phyloP scores from a whole-genome alignment of 2,797 vertebrate species.

The Thunnus albacares region DNA sequence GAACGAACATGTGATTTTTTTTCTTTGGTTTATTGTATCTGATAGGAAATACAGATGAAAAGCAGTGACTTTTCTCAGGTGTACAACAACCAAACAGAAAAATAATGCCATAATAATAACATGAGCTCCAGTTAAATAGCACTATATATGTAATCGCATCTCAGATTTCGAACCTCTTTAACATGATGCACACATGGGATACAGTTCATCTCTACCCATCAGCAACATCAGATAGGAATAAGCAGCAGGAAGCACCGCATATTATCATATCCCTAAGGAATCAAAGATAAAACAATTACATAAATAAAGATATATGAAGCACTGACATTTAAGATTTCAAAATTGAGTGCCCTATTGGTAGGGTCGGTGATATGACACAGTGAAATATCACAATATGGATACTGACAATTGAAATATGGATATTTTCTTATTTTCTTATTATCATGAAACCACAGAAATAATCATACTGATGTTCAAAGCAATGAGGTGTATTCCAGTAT shows the following conservation, averaged over 20 bases:
- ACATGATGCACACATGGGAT: background rate
- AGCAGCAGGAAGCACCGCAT: background rate
- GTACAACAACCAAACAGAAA: background rate
- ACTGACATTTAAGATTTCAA: background rate
- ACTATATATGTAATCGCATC: constrained; percentile 6
- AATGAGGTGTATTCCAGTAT: background rate
- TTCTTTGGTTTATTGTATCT: constrained; percentile 5
- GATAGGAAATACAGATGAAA: constrained; percentile 12
- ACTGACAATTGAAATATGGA: no score
- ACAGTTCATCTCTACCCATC: background rate
- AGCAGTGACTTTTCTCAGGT: background rate
- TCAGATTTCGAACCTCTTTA: constrained; percentile 10
- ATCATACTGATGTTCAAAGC: background rate
- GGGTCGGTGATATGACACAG: background rate
- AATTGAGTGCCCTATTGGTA: background rate
- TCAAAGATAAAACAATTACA: background rate
- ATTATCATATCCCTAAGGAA: background rate
- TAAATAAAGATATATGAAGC: background rate
- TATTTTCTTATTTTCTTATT: background rate
- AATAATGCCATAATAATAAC: background rate
- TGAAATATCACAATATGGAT: background rate
- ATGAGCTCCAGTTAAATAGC: background rate
- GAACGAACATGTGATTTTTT: constrained; percentile 25
- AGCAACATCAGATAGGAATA: constrained; percentile 1
- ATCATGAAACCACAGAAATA: background rate